Base-by-base conservation (phyloP, 2,888 invertebrate species). In the Cryptocephalus primarius region DNA sequence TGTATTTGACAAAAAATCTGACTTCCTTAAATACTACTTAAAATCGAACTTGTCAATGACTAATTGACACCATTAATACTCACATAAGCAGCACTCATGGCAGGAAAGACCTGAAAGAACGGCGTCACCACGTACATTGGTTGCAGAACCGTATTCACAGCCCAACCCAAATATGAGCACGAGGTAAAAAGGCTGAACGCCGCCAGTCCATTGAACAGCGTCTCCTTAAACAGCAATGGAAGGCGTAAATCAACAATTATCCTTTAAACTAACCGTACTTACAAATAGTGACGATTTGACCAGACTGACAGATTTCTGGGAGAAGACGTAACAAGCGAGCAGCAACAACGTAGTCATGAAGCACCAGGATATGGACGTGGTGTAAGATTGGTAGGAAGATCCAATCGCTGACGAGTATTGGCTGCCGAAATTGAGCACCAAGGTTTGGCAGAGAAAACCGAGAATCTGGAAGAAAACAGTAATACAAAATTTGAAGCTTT, bases 11-110 rank as follows among this genome's bases (percentile, higher is more conserved):
- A n/a, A n/a, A n/a, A n/a, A n/a, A n/a, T n/a, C n/a, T n/a, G n/a
- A n/a, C n/a, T n/a, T n/a, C n/a, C 6, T 22, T 22, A 2, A 22
- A 4, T 22, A 22, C 22, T 22, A 22, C 6, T 6, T 4, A 6
- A 2, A 22, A 22, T 22, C 6, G 3, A 22, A 22, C 22, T 22
- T 6, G 6, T 6, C 22, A 22, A 22, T 22, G 22, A 22, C 22
- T 22, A 22, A 22, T 22, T 2, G 6, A 2, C 22, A 6, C 3
- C 22, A 4, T 4, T 11, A 11, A 36, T 48, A 80, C 87, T 84
- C 73, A 91, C 90, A 68, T 89, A 89, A 55, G 85, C 83, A 1
- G 86, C 86, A 32, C 85, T 86, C 85, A 90, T 86, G 2, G 89
- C 87, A n/a, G 90, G 89, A 72, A 88, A 89, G 10, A 85, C 86